These are phyloP conservation scores for Dipodomys spectabilis DNA, from an alignment of 2,113 vertebrate species.

Conservation along the genomic window DNA sequence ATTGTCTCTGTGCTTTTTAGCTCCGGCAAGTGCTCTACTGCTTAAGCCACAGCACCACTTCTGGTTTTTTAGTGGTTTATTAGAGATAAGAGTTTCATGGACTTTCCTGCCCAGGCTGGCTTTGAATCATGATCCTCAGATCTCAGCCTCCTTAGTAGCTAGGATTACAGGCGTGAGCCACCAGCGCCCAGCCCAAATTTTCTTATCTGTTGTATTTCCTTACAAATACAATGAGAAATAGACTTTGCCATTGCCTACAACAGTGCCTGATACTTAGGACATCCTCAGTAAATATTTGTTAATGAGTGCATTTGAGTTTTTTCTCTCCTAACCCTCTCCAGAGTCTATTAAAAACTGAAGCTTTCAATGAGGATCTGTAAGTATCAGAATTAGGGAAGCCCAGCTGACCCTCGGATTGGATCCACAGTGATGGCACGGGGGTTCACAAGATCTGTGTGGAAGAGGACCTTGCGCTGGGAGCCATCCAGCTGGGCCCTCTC, in stretches of 20 bases:
- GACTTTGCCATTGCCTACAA: background rate
- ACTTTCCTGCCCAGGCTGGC: no score
- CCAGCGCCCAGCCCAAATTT: background rate
- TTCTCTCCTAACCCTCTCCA: background rate
- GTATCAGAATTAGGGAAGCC: background rate
- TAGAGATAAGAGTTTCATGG: no score
- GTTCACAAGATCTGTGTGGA: conserved; percentile 94
- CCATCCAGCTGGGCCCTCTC: conserved; percentile 93
- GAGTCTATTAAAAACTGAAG: background rate
- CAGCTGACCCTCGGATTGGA: conserved; percentile 91
- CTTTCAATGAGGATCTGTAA: background rate
- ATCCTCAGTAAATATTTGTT: background rate
- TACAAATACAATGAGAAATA: background rate
- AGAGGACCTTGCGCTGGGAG: conserved; percentile 89
- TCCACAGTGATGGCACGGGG: conserved; percentile 96
- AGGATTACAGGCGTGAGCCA: no score
- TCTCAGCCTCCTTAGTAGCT: no score
- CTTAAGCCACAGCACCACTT: no score
- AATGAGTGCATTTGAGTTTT: background rate
- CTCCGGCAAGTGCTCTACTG: no score
- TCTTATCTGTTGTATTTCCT: background rate
- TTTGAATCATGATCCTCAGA: no score
- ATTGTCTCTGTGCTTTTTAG: no score
- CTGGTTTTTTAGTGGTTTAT: no score
- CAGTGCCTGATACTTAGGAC: background rate